Evolutionary conservation across 2,888 invertebrate species (phyloP).

Genomic region (Perithous albicinctus): DNA sequence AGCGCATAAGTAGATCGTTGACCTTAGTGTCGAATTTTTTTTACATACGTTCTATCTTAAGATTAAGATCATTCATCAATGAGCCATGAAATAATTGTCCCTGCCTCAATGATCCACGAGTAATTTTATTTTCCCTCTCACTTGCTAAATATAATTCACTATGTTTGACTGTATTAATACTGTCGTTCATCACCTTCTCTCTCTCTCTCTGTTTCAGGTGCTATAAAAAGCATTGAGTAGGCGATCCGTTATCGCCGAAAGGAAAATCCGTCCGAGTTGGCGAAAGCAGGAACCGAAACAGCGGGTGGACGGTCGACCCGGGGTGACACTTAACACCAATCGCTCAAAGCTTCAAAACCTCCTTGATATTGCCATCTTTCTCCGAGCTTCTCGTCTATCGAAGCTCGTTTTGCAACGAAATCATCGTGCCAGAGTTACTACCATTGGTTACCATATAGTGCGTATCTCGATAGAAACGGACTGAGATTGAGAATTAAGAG

Average conservation of each 20-base stretch:
- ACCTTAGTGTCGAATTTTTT: too few relatives aligned
- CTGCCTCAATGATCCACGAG: not conserved
- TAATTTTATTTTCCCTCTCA: not conserved
- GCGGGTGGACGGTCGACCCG: not conserved
- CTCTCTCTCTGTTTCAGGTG: conserved; percentile 53
- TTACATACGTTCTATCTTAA: too few relatives aligned
- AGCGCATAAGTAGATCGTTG: too few relatives aligned
- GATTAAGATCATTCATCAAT: too few relatives aligned
- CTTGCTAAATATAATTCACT: not conserved
- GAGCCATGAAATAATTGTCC: not conserved
- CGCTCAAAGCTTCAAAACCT: conserved; percentile 65
- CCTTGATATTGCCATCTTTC: conserved; percentile 60
- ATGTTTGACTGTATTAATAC: not conserved
- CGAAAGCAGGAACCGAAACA: conserved; percentile 10
- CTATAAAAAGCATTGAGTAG: not conserved
- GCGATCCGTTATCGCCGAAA: not conserved
- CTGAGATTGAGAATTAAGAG: not conserved
- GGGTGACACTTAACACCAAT: conserved; percentile 70
- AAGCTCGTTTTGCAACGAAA: conserved; percentile 6
- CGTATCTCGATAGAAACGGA: not conserved
- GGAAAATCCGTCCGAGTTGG: conserved; percentile 7
- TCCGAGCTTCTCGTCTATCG: not conserved
- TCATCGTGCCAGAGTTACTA: conserved; percentile 2
- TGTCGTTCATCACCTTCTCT: conserved; percentile 5
- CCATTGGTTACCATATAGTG: not conserved